A percentile compares a stretch with the other conserved stretches of the same genome.
phyloP scores from a whole-genome alignment of 2,888 invertebrate species.

The Clepsis dumicolana region DNA sequence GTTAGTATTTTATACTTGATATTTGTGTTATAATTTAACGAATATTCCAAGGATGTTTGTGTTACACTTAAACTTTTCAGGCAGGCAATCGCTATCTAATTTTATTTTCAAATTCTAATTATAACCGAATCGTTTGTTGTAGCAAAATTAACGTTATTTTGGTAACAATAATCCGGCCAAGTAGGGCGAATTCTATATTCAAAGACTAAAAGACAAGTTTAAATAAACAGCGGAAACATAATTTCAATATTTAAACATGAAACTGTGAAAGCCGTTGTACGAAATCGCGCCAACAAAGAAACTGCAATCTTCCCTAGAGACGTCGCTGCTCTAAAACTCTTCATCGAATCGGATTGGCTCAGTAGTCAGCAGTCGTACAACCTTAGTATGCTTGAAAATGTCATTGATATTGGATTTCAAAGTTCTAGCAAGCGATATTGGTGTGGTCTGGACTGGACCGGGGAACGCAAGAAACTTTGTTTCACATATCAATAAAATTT shows the following conservation, averaged over 20 bases:
- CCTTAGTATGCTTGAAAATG: slow-evolving; percentile 36
- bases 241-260: not conserved
- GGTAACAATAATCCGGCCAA: no score
- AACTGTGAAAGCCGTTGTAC: not conserved
- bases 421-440: slow-evolving; percentile 36
- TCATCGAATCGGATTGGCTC: slow-evolving; percentile 47
- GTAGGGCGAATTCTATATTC: no score
- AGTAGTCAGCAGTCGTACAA: slow-evolving; percentile 12
- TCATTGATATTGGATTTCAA: slow-evolving; percentile 45
- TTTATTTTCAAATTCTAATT: no score
- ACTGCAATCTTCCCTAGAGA: slow-evolving; percentile 27
- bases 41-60: no score
- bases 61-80: no score
- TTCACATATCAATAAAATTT: slow-evolving; percentile 15
- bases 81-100: no score
- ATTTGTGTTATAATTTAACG: no score
- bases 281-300: not conserved
- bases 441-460: slow-evolving; percentile 3
- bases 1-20: no score
- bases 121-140: no score
- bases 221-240: not conserved
- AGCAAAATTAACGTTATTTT: no score
- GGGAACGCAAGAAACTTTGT: slow-evolving; percentile 15
- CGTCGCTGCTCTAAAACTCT: slow-evolving; percentile 42
- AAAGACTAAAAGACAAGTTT: no score